Evolutionary conservation across 2,113 vertebrate genomes (phyloP).

Genomic region (Syrmaticus mikado): DNA sequence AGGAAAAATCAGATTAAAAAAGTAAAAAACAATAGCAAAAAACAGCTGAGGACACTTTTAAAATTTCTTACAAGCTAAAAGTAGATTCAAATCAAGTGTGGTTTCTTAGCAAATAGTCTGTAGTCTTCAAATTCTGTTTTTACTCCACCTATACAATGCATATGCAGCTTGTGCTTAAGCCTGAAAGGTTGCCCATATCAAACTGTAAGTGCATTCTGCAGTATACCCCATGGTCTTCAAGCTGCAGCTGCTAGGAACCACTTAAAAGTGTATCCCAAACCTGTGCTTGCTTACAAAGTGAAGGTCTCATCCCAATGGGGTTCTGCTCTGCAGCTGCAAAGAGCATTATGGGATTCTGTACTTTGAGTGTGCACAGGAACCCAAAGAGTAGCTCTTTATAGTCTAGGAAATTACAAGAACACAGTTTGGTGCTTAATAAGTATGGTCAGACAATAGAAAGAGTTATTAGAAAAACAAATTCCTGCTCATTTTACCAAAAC

Average conservation of each 20-base stretch:
- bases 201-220: not conserved
- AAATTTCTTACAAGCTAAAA: not conserved
- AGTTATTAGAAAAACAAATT: not conserved
- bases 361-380: not conserved
- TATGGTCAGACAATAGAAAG: not conserved
- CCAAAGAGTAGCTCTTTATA: not conserved
- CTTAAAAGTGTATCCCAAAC: not conserved
- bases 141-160: not conserved
- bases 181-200: not conserved
- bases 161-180: not conserved
- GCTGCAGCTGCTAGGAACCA: not conserved
- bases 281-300: not conserved
- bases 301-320: not conserved
- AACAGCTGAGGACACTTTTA: accelerated
- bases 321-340: accelerated
- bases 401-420: not conserved
- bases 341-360: not conserved
- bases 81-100: not conserved
- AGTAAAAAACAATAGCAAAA: not conserved
- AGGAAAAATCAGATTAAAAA: not conserved
- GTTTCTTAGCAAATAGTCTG: not conserved
- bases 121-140: not conserved
- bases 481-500: not conserved
- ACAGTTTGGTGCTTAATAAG: accelerated
- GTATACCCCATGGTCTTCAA: not conserved